phyloP scores from a whole-genome alignment of 2,888 invertebrate species.

The Belgica antarctica region DNA sequence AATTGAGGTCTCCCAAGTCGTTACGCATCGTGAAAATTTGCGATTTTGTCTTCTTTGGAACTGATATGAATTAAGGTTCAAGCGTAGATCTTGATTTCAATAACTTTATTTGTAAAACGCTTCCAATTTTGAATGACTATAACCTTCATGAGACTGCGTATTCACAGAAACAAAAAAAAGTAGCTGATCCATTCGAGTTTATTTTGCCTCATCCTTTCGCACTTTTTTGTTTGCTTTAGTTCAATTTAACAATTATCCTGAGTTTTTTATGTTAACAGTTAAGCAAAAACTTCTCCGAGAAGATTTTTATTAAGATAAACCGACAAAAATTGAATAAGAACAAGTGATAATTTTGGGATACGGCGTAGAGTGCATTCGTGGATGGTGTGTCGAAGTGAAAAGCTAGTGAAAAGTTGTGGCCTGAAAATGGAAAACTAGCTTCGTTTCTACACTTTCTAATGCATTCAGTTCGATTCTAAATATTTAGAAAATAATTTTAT shows the following conservation, averaged over 20 bases:
- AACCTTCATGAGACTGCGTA: slow-evolving; percentile 24
- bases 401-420: too few species aligned
- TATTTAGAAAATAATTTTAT: slow-evolving; percentile 9
- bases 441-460: too few species aligned
- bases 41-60: neutral
- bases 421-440: too few species aligned
- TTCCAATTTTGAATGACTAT: neutral
- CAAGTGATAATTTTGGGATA: slow-evolving; percentile 5
- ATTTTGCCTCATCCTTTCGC: neutral
- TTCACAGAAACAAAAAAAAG: neutral
- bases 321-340: neutral
- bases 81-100: neutral
- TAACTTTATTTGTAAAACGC: neutral
- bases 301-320: neutral
- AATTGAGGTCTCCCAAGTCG: neutral
- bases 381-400: too few species aligned
- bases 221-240: neutral
- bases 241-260: slow-evolving; percentile 9
- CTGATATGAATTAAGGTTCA: neutral
- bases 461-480: too few species aligned
- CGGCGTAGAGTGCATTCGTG: too few species aligned
- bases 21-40: neutral
- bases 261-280: neutral
- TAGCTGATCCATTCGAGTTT: neutral
- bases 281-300: neutral